Percentiles rank a stretch among this genome's conserved stretches.
Evolutionary conservation across 2,888 invertebrate species (phyloP).

Genomic region (Acrobeloides nanus): DNA sequence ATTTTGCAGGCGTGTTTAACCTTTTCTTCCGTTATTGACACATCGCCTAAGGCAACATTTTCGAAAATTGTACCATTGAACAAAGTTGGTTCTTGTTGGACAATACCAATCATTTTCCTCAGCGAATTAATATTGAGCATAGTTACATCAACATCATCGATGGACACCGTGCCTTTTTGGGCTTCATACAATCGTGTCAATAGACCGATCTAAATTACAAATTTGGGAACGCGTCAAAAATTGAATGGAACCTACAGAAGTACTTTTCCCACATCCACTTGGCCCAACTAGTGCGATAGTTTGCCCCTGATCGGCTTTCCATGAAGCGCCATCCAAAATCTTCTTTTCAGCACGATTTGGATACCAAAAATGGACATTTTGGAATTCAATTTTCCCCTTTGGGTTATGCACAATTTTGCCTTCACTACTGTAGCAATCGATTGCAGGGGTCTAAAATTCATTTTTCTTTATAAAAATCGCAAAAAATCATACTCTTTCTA

Average conservation of each 20-base stretch:
- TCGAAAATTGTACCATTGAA: slow-evolving; percentile 41
- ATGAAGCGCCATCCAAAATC: slow-evolving; percentile 52
- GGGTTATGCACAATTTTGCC: not conserved
- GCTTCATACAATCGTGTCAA: slow-evolving; percentile 67
- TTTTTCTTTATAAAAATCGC: too few relatives aligned
- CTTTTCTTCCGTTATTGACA: slow-evolving; percentile 25
- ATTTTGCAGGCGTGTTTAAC: slow-evolving; percentile 39
- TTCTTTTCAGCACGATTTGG: slow-evolving; percentile 29
- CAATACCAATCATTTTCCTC: slow-evolving; percentile 34
- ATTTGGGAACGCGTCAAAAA: not conserved
- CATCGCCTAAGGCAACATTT: slow-evolving; percentile 29
- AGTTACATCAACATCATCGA: slow-evolving; percentile 38
- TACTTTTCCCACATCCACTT: slow-evolving; percentile 65
- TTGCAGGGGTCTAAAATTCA: slow-evolving; percentile 1
- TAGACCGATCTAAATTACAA: slow-evolving; percentile 62
- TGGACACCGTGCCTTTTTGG: slow-evolving; percentile 61
- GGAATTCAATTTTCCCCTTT: slow-evolving; percentile 19
- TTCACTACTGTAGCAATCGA: slow-evolving; percentile 2
- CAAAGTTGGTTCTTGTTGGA: slow-evolving; percentile 43
- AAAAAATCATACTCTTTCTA: slow-evolving; percentile 30
- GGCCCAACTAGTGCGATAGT: slow-evolving; percentile 60
- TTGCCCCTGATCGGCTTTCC: slow-evolving; percentile 53
- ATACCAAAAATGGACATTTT: slow-evolving; percentile 38
- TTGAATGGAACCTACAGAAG: slow-evolving; percentile 64
- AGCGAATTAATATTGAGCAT: slow-evolving; percentile 28